Conservation (phyloP, 2,797 vertebrate genomes). For the Sebastes trivittatus region DNA sequence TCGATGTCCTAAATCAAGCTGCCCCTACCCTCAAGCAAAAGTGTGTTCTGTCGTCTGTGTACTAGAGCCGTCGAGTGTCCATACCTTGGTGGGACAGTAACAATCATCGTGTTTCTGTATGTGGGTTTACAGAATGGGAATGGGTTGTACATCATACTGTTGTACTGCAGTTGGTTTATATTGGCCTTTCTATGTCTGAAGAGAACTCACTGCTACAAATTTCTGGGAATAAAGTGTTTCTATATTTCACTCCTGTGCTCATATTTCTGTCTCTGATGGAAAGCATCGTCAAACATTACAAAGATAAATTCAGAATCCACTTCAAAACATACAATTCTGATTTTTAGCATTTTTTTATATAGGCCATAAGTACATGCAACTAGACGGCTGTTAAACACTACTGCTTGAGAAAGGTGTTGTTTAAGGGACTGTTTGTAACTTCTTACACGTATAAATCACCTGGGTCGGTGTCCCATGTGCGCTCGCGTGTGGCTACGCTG, state of each 20-base stretch:
- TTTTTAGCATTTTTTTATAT: background rate
- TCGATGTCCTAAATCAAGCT: constrained; percentile 60
- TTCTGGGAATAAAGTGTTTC: constrained; percentile 84
- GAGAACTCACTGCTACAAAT: constrained; percentile 69
- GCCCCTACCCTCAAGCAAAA: constrained; percentile 37
- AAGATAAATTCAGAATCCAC: background rate
- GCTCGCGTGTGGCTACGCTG: no score
- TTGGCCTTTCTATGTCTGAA: constrained; percentile 78
- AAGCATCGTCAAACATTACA: background rate
- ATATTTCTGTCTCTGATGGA: background rate
- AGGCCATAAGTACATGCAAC: background rate
- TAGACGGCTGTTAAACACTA: background rate
- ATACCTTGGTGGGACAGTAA: constrained; percentile 68
- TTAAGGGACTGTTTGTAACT: no score
- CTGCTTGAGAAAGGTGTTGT: background rate
- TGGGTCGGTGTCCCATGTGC: no score
- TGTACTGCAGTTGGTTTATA: constrained; percentile 75
- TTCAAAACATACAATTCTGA: fast-evolving
- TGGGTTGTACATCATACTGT: constrained; percentile 74
- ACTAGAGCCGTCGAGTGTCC: constrained; percentile 59
- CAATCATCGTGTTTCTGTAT: constrained; percentile 74
- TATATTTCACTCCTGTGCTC: constrained; percentile 70
- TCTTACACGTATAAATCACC: no score
- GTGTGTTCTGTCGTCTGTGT: constrained; percentile 54
- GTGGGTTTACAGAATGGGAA: constrained; percentile 75